A percentile compares a stretch with the other conserved stretches of the same genome.
Evolutionary conservation across 53 echinoderm and acorn worm genomes (phyloP).

Genomic region (Echinarachnius parma): DNA sequence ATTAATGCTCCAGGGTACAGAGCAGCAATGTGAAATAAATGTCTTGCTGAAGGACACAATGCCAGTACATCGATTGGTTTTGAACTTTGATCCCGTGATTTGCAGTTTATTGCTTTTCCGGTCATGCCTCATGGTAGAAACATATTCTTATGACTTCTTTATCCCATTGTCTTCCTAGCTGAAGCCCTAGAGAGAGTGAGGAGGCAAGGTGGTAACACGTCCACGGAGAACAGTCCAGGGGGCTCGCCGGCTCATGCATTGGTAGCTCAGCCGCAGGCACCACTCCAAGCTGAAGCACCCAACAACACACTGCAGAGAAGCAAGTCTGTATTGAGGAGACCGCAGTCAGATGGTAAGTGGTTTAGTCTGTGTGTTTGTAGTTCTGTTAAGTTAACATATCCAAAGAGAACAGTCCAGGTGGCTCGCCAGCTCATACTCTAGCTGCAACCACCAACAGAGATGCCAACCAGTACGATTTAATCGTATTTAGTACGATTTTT

Average conservation of each 20-base stretch:
- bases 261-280: conserved; percentile 1
- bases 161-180: conserved; percentile 32
- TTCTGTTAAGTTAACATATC: no score
- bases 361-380: no score
- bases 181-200: conserved; percentile 78
- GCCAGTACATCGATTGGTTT: no score
- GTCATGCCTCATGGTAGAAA: no score
- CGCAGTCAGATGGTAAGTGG: conserved; percentile 68
- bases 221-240: conserved; percentile 63
- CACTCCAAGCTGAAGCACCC: conserved; percentile 10
- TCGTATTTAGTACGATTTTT: no score
- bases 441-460: no score
- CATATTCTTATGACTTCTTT: background rate
- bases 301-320: conserved; percentile 46
- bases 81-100: no score
- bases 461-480: no score
- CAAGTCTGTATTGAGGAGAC: conserved; percentile 90
- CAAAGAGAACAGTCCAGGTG: conserved; percentile 63
- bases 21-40: no score
- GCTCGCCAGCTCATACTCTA: conserved; percentile 17
- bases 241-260: conserved; percentile 34
- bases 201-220: conserved; percentile 57
- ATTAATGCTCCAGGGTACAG: no score
- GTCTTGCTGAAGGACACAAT: no score
- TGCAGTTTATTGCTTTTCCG: no score